Base-by-base conservation (phyloP, 2,888 invertebrate species). In the Drosophila subquinaria region DNA sequence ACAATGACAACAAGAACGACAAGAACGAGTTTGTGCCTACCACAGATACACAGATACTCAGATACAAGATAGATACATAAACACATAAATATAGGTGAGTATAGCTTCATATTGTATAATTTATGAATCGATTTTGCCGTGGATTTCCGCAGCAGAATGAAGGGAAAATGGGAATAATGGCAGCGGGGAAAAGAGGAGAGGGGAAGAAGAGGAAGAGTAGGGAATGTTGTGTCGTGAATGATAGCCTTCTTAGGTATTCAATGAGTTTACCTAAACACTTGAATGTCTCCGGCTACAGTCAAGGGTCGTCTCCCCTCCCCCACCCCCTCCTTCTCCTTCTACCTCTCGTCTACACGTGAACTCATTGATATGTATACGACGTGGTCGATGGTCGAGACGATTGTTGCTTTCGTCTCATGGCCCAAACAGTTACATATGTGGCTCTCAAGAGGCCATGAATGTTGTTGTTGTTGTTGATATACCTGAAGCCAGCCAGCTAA, bases 81-180 rank as follows among this genome's bases (percentile, higher is more conserved):
- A 17, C 17, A 36, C 20, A 51, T 35, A 51, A 20, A 20, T 36
- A 35, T 35, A 42, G 20, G 10, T 40, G 53, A 45, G 36, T 30
- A 42, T 59, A 30, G 56, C 59, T 65, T 73, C 62, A 66, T 71
- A 62, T 73, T 77, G 69, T 73, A 82, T 82, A 79, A 83, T 79
- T 83, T 81, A 83, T 86, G 77, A 83, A 86, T 71, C 75, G 77
- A 83, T 86, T 79, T 65, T 55, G 51, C 15, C 60, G 35, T 55
- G 47, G 52, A 65, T 51, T 65, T 67, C 51, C 8, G 20, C 48
- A n/a, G 2, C 33, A 45, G 11, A n/a, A 11, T 17, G 9, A 17
- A 9, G 11, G 5, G 4, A 50, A 17, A 15, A 9, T n/a, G 17
- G 5, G 4, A 15, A 33, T 15, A 15, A 9, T n/a, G 33, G 5